These are phyloP conservation scores for Motacilla alba DNA, from an alignment of 2,113 vertebrate species.

Conservation along the genomic window DNA sequence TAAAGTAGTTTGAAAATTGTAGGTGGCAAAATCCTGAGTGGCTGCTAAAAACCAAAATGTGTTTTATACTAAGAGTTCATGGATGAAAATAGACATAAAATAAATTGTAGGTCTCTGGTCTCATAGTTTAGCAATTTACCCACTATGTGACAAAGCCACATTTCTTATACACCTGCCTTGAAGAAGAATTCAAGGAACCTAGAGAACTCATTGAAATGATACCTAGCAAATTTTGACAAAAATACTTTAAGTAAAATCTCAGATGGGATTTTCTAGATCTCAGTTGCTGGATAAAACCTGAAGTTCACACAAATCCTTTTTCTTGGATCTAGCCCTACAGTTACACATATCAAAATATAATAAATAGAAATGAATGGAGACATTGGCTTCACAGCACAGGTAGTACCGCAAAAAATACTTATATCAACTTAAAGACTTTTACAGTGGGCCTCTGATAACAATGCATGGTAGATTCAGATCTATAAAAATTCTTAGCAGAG, in stretches of 20 bases:
- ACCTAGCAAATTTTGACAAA: not conserved
- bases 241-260: not conserved
- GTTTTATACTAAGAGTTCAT: not conserved
- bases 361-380: not conserved
- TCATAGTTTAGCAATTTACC: not conserved
- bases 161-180: not conserved
- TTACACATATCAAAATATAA: not conserved
- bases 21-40: not conserved
- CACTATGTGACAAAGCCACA: not conserved
- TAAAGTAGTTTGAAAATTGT: not conserved
- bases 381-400: not conserved
- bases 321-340: not conserved
- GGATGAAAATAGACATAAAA: not conserved
- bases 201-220: not conserved
- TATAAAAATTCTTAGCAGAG: constrained; percentile 12
- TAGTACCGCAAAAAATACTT: not conserved
- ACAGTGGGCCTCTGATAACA: not conserved
- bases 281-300: not conserved
- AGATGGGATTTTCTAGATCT: not conserved
- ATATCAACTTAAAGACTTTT: not conserved
- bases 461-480: not conserved
- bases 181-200: not conserved
- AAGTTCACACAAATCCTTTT: not conserved
- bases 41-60: not conserved
- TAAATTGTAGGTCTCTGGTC: not conserved